Percentiles rank a stretch among this genome's conserved stretches.
phyloP scores from a whole-genome alignment of 2,888 invertebrate genomes.

The Linyphia triangularis region DNA sequence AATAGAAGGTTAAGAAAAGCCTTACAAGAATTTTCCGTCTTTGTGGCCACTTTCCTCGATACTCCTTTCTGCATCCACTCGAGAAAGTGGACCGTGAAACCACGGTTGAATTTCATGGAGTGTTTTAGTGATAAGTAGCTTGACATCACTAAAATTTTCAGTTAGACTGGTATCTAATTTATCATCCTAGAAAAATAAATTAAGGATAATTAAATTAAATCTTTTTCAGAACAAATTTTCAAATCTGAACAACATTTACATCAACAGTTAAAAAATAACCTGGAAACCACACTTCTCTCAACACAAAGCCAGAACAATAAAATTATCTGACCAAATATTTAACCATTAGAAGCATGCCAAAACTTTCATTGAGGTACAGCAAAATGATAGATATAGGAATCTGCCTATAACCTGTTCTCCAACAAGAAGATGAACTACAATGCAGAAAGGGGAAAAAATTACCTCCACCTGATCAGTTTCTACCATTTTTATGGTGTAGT shows the following conservation, averaged over 20 bases:
- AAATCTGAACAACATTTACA: not conserved
- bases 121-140: slow-evolving; percentile 79
- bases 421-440: no score
- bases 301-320: no score
- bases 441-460: no score
- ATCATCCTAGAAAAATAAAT: slow-evolving; percentile 65
- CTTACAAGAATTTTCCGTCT: slow-evolving; percentile 81
- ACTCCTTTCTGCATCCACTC: slow-evolving; percentile 80
- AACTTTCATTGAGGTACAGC: no score
- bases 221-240: not conserved
- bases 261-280: not conserved
- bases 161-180: slow-evolving; percentile 74
- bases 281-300: not conserved
- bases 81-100: slow-evolving; percentile 80
- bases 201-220: not conserved
- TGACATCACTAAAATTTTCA: slow-evolving; percentile 76
- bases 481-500: no score
- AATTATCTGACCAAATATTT: no score
- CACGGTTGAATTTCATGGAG: slow-evolving; percentile 81
- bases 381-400: no score
- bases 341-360: no score
- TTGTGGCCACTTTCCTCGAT: slow-evolving; percentile 79
- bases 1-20: no score
- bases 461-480: no score
- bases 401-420: no score